Base-by-base conservation (phyloP, 1,140 invertebrate species). In the Drosophila gunungcola region DNA sequence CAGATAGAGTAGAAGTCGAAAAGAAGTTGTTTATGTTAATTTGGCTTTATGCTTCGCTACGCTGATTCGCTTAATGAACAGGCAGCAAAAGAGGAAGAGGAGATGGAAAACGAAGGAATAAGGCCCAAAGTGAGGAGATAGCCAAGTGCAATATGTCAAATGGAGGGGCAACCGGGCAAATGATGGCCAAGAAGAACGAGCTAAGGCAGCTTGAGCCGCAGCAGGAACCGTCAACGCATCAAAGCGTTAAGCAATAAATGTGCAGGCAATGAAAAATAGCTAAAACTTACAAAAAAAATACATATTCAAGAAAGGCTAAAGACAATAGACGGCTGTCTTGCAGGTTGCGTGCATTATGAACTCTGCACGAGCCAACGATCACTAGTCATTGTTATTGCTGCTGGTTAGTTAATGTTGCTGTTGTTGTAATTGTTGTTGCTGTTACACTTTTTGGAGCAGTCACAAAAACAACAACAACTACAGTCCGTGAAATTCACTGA, bases 1-100 rank as follows among this genome's bases (percentile, higher is more conserved):
- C 41, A 58, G 11, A 36, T 38, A 36, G 21, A 53, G 41, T 49
- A 79, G 64, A 80, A 79, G 83, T 88, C 60, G 49, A 76, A 80
- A 89, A 88, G 79, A 88, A 88, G 83, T 88, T 89, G 84, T 80
- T 88, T 88, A 88, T 88, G 83, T 84, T 88, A 88, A 88, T 88
- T 88, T 84, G 74, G 62, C 68, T 84, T 84, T 84, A 80, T 88
- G 84, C 80, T 88, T 89, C 84, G 84, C 80, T 89, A 84, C 73
- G 84, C 73, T 89, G 84, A 88, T 80, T 90, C 84, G 85, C 80
- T 90, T 88, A 89, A 88, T 88, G 85, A 89, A 89, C 84, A 83
- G 56, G 25, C 60, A 13, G 74, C 55, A 21, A 10, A 43, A n/a
- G 13, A 42, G 38, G 27, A 13, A 34, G n/a, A 13, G 41, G 27